These are phyloP conservation scores for Phyllotis vaccarum DNA, from an alignment of 2,797 vertebrate species.

Conservation along the genomic window DNA sequence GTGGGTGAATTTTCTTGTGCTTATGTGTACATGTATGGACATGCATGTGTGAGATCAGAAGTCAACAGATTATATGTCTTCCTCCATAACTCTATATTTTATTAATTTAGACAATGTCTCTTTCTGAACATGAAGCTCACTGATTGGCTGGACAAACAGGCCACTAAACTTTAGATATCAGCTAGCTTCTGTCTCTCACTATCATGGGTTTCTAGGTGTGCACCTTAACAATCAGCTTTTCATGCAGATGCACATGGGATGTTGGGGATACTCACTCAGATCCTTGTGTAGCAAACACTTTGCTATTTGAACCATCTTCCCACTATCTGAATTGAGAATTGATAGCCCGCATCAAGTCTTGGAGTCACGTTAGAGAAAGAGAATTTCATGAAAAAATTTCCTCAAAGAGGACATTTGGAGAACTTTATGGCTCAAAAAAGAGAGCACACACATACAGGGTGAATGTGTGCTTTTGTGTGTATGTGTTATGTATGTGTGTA, in stretches of 20 bases:
- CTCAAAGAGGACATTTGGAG: neutral
- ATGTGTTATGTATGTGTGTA: neutral
- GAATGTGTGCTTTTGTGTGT: too few relatives aligned
- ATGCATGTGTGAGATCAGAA: neutral
- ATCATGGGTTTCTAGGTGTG: neutral
- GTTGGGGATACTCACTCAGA: neutral
- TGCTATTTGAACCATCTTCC: neutral
- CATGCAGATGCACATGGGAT: neutral
- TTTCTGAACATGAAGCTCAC: neutral
- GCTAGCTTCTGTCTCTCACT: neutral
- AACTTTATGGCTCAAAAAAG: neutral
- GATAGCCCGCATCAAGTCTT: too few relatives aligned
- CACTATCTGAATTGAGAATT: neutral
- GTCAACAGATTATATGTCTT: neutral
- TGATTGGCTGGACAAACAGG: neutral
- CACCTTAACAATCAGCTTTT: neutral
- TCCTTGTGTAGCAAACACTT: neutral
- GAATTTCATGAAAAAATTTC: neutral
- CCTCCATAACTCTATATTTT: neutral
- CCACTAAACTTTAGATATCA: neutral
- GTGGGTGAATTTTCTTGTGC: neutral
- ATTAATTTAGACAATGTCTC: neutral
- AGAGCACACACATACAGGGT: neutral
- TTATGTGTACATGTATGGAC: neutral
- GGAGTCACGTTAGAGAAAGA: neutral